A percentile compares a stretch with the other conserved stretches of the same genome.
Evolutionary conservation across 2,888 invertebrate genomes (phyloP).

Genomic region (Scaeva pyrastri): DNA sequence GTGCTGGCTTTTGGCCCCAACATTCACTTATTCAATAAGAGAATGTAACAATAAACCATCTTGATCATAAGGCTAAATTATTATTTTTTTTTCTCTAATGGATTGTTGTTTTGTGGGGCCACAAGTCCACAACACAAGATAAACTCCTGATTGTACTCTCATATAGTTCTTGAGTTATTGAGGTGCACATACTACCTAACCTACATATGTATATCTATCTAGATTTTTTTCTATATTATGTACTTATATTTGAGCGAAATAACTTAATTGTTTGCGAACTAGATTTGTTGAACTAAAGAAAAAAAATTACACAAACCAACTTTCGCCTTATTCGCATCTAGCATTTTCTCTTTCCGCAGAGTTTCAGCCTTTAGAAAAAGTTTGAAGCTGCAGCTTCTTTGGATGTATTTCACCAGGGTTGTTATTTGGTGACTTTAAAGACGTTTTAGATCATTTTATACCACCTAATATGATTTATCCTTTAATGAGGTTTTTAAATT

Average conservation of each 20-base stretch:
- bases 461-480: too few species aligned
- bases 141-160: not conserved
- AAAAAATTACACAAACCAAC: constrained; percentile 25
- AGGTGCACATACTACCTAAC: too few species aligned
- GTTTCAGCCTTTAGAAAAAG: constrained; percentile 1
- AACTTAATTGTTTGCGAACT: constrained; percentile 22
- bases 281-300: not conserved
- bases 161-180: not conserved
- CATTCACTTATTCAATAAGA: constrained; percentile 24
- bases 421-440: too few species aligned
- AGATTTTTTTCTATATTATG: not conserved
- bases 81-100: not conserved
- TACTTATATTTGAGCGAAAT: constrained; percentile 6
- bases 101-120: constrained; percentile 1
- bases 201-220: not conserved
- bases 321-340: not conserved
- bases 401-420: not conserved
- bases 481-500: too few species aligned
- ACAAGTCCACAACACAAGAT: too few species aligned
- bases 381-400: not conserved
- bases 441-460: too few species aligned
- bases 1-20: constrained; percentile 12
- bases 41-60: constrained; percentile 20
- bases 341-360: not conserved
- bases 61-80: not conserved